A percentile compares a stretch with the other conserved stretches of the same genome.
These are phyloP conservation scores for Mola mola DNA, from an alignment of 2,113 vertebrate genomes.

Conservation along the genomic window DNA sequence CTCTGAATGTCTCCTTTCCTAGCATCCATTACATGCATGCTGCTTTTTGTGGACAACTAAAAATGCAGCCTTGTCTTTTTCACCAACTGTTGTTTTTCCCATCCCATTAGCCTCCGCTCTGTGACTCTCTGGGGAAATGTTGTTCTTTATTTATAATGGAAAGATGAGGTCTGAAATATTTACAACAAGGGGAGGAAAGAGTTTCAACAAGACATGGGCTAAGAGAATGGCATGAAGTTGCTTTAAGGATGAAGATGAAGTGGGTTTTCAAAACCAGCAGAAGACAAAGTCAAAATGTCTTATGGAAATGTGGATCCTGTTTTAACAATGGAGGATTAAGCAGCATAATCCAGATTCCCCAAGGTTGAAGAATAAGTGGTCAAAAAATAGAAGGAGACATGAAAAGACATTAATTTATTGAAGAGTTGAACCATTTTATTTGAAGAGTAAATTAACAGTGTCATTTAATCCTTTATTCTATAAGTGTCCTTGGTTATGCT, in stretches of 20 bases:
- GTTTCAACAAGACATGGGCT: constrained; percentile 32
- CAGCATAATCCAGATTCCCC: constrained; percentile 12
- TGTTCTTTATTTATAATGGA: constrained; percentile 44
- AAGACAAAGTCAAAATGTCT: constrained; percentile 2
- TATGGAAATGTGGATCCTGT: background rate
- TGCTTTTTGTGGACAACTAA: background rate
- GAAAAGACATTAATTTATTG: constrained; percentile 1
- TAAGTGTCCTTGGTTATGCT: no score
- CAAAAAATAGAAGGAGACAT: background rate
- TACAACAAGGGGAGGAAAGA: constrained; percentile 8
- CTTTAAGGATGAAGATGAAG: background rate
- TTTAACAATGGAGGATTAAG: constrained; percentile 16
- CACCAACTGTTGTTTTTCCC: background rate
- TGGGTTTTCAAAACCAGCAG: background rate
- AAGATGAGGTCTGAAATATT: constrained; percentile 50
- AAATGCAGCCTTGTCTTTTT: background rate
- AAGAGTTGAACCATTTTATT: constrained; percentile 1
- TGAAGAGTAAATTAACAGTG: background rate
- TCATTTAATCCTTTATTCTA: no score
- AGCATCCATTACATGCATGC: background rate
- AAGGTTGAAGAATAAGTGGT: background rate
- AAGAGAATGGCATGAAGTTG: constrained; percentile 20
- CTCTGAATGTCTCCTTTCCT: background rate
- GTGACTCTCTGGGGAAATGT: constrained; percentile 12
- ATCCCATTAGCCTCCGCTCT: constrained; percentile 6